A percentile compares a stretch with the other conserved stretches of the same genome.
phyloP scores from a whole-genome alignment of 1,140 invertebrate species.

The Caerostris darwini region DNA sequence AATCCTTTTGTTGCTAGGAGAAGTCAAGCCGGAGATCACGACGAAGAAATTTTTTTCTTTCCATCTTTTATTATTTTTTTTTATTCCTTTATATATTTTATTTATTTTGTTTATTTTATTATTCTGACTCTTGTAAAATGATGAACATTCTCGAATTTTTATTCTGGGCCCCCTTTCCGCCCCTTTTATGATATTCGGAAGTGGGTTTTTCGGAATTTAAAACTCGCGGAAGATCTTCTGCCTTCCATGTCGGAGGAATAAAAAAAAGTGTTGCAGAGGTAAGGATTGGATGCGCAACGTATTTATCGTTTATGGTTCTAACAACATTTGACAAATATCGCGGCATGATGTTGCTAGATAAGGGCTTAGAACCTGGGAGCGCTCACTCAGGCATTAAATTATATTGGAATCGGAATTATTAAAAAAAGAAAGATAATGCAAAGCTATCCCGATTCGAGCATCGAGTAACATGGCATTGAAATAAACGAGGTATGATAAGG shows the following conservation, averaged over 20 bases:
- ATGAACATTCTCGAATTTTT: constrained; percentile 29
- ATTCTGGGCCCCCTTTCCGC: background rate
- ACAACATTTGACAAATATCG: constrained; percentile 15
- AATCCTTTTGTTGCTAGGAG: background rate
- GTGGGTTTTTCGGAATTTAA: constrained; percentile 13
- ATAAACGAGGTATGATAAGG: background rate
- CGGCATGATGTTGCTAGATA: no score
- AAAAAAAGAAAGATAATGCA: background rate
- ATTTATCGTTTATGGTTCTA: constrained; percentile 18
- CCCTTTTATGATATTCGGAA: constrained; percentile 13
- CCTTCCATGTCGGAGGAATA: background rate
- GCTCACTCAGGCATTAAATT: no score
- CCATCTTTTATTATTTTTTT: background rate
- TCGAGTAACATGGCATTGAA: background rate
- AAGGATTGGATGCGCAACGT: constrained; percentile 1
- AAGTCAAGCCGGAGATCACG: constrained; percentile 38
- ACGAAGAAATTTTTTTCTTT: background rate
- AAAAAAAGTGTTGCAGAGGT: background rate
- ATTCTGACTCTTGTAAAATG: background rate
- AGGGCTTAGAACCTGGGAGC: no score
- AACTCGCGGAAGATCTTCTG: background rate
- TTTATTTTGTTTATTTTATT: constrained; percentile 26
- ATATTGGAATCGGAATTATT: no score
- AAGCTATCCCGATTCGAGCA: background rate
- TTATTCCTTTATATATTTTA: background rate